A percentile compares a stretch with the other conserved stretches of the same genome.
phyloP scores from a whole-genome alignment of 2,888 invertebrate species.

The Troglohyphantes excavatus region DNA sequence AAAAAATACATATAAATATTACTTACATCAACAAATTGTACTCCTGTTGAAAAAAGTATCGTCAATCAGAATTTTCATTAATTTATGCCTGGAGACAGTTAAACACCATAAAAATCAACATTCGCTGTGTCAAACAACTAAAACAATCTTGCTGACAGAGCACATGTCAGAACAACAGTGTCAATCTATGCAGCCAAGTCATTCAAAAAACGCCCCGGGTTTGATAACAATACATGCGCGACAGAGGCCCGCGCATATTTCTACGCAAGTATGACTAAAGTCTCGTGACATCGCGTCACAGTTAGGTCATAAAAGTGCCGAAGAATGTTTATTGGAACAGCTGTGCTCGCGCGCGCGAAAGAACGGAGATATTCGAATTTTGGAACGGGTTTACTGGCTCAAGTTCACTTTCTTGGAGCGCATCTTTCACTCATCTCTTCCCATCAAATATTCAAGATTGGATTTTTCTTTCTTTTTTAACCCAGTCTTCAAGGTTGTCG shows the following conservation, averaged over 20 bases:
- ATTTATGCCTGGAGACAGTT: not conserved
- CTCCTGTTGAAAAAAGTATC: not conserved
- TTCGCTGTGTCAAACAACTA: not conserved
- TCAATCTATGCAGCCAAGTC: not conserved
- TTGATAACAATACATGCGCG: not conserved
- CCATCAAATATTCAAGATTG: not conserved
- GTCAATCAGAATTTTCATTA: not conserved
- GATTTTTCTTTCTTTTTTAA: not conserved
- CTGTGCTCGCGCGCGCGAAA: not conserved
- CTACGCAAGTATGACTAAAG: conserved; percentile 9
- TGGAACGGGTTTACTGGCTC: not conserved
- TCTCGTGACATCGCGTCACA: not conserved
- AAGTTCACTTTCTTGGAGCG: not conserved
- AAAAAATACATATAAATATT: not conserved
- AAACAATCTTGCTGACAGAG: not conserved
- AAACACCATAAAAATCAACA: not conserved
- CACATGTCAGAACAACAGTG: not conserved
- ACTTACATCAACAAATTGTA: not conserved
- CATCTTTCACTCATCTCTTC: not conserved
- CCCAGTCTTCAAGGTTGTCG: not conserved
- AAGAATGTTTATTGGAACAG: not conserved
- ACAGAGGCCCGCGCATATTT: not conserved
- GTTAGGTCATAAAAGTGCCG: not conserved
- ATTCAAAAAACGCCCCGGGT: not conserved
- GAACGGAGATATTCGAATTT: not conserved